phyloP scores from a whole-genome alignment of 1,140 invertebrate genomes.

The Paraescarpia echinospica region DNA sequence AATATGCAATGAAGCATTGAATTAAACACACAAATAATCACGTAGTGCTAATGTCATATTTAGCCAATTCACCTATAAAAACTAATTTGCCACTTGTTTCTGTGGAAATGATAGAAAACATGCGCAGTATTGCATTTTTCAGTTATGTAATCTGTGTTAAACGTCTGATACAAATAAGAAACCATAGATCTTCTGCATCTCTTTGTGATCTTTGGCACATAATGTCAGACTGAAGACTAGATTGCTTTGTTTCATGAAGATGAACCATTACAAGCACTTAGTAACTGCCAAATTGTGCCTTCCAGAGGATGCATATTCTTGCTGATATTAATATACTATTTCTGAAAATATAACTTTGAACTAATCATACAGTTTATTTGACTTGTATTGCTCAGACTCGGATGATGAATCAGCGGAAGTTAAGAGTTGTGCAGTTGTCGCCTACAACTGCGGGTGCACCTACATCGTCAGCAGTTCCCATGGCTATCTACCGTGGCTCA shows the following conservation, averaged over 20 bases:
- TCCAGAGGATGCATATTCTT: too few relatives aligned
- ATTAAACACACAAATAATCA: not conserved
- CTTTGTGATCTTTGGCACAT: too few relatives aligned
- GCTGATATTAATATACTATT: not conserved
- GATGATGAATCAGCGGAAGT: slow-evolving; percentile 71
- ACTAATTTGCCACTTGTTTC: too few relatives aligned
- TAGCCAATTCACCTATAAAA: not conserved
- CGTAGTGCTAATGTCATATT: not conserved
- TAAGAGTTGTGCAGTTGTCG: slow-evolving; percentile 36
- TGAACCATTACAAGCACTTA: too few relatives aligned
- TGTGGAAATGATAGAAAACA: too few relatives aligned
- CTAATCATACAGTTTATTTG: not conserved
- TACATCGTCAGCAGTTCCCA: not conserved
- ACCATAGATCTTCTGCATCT: too few relatives aligned
- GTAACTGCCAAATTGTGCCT: too few relatives aligned
- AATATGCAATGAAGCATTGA: not conserved
- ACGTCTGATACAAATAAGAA: too few relatives aligned
- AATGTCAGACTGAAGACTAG: too few relatives aligned
- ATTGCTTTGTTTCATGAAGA: too few relatives aligned
- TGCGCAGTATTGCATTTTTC: too few relatives aligned
- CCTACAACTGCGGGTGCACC: slow-evolving; percentile 21
- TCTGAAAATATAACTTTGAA: not conserved
- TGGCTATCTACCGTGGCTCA: slow-evolving; percentile 48
- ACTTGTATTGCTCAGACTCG: slow-evolving; percentile 73
- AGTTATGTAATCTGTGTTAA: too few relatives aligned